Conservation (phyloP, 2,888 invertebrate genomes). For the Pycnomerus fuliginosus region DNA sequence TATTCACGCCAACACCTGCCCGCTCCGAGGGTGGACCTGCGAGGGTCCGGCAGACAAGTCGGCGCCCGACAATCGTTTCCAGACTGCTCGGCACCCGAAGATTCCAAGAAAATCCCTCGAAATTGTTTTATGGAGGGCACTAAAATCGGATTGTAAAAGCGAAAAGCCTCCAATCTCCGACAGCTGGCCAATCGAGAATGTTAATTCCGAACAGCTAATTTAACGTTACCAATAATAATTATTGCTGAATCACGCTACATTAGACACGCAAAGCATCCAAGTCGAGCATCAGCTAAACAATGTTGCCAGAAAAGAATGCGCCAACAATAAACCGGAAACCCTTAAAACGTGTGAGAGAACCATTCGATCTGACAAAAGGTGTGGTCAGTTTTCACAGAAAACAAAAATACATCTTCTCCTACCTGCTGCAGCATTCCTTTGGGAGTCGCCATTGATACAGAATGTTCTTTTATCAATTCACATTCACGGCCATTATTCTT, state of each 20-base stretch:
- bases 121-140: slow-evolving; percentile 11
- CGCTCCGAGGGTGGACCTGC: slow-evolving; percentile 15
- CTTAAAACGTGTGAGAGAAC: slow-evolving; percentile 52
- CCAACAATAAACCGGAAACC: slow-evolving; percentile 53
- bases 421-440: slow-evolving; percentile 48
- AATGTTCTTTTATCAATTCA: slow-evolving; percentile 45
- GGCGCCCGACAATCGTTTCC: slow-evolving; percentile 17
- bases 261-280: slow-evolving; percentile 37
- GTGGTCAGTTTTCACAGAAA: slow-evolving; percentile 55
- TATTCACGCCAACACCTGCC: slow-evolving; percentile 16
- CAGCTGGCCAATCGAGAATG: slow-evolving; percentile 11
- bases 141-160: slow-evolving; percentile 4
- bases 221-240: slow-evolving; percentile 11
- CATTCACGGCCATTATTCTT: slow-evolving; percentile 38
- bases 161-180: slow-evolving; percentile 5
- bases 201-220: slow-evolving; percentile 16
- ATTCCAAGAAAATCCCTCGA: slow-evolving; percentile 7
- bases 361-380: slow-evolving; percentile 50
- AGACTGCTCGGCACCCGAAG: slow-evolving; percentile 18
- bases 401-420: slow-evolving; percentile 41
- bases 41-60: slow-evolving; percentile 18
- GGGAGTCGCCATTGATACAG: slow-evolving; percentile 50
- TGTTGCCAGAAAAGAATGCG: slow-evolving; percentile 49
- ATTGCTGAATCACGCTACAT: slow-evolving; percentile 44
- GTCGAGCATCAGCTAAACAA: slow-evolving; percentile 50